Evolutionary conservation across 2,888 invertebrate genomes (phyloP).

Genomic region (Nebria brevicollis): DNA sequence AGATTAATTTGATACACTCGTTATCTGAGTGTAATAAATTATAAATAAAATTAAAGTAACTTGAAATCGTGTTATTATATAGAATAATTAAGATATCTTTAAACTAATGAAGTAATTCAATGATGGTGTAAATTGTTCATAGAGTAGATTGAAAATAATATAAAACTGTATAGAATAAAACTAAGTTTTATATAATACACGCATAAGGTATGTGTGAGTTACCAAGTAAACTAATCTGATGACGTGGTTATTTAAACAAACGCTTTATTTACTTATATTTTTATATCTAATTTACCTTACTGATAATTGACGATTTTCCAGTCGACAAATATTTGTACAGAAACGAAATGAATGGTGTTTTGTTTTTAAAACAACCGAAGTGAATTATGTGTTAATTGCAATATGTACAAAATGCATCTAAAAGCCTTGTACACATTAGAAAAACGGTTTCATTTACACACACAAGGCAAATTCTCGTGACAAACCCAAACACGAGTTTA

Average conservation of each 20-base stretch:
- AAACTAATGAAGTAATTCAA: too few relatives aligned
- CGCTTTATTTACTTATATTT: not conserved
- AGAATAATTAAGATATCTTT: too few relatives aligned
- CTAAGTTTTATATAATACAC: not conserved
- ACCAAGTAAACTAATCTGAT: not conserved
- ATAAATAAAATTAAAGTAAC: too few relatives aligned
- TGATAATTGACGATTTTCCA: constrained; percentile 1
- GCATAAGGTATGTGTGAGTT: not conserved
- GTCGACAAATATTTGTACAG: not conserved
- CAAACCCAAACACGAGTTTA: too few relatives aligned
- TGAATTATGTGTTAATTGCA: not conserved
- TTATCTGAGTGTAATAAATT: too few relatives aligned
- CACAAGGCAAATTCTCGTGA: too few relatives aligned
- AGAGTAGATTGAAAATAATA: too few relatives aligned
- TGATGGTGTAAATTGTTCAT: too few relatives aligned
- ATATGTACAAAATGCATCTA: not conserved
- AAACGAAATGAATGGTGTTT: not conserved
- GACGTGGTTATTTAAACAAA: not conserved
- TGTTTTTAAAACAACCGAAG: not conserved
- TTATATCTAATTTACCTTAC: constrained; percentile 1
- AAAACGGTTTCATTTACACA: not conserved
- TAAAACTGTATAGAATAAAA: too few relatives aligned
- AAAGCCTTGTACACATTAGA: not conserved
- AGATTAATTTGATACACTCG: too few relatives aligned
- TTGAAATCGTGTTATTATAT: too few relatives aligned